A percentile compares a stretch with the other conserved stretches of the same genome.
Evolutionary conservation across 92 coral and sea anemone genomes (phyloP).

Genomic region (Umimayanthus kanabou): DNA sequence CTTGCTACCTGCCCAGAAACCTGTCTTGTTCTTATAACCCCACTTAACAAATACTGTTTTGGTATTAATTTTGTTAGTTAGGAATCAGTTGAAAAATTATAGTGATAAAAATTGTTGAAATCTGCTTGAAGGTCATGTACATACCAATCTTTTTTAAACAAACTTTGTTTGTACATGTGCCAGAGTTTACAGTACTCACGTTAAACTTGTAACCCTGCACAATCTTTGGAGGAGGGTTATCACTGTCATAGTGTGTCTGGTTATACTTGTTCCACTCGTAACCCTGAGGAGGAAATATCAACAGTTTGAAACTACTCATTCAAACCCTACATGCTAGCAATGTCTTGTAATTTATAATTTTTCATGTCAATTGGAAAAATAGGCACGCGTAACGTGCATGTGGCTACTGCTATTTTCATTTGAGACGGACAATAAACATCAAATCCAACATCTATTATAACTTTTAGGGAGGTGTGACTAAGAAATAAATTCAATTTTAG

Average conservation of each 20-base stretch:
- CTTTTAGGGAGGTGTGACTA: too few species aligned
- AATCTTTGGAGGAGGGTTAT: slow-evolving; percentile 98
- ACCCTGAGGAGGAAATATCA: slow-evolving; percentile 57
- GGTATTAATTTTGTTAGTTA: too few species aligned
- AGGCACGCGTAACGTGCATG: too few species aligned
- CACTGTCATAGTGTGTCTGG: slow-evolving; percentile 98
- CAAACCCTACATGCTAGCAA: not conserved
- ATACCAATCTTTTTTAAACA: not conserved
- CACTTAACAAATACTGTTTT: too few species aligned
- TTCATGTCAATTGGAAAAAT: not conserved
- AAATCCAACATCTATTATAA: too few species aligned
- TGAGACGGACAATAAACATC: too few species aligned
- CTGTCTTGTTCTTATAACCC: too few species aligned
- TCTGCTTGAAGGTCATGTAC: not conserved
- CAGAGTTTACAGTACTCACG: slow-evolving; percentile 57
- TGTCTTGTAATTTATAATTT: not conserved
- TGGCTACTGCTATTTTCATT: too few species aligned
- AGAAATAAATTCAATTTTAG: too few species aligned
- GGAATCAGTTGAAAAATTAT: too few species aligned
- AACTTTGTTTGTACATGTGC: not conserved
- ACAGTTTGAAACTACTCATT: not conserved
- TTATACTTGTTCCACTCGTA: slow-evolving; percentile 99
- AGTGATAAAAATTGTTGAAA: not conserved
- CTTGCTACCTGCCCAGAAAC: too few species aligned
- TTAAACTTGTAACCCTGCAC: slow-evolving; percentile 99